Base-by-base conservation (phyloP, 1,140 invertebrate genomes). In the Oncopodura yosiiana region DNA sequence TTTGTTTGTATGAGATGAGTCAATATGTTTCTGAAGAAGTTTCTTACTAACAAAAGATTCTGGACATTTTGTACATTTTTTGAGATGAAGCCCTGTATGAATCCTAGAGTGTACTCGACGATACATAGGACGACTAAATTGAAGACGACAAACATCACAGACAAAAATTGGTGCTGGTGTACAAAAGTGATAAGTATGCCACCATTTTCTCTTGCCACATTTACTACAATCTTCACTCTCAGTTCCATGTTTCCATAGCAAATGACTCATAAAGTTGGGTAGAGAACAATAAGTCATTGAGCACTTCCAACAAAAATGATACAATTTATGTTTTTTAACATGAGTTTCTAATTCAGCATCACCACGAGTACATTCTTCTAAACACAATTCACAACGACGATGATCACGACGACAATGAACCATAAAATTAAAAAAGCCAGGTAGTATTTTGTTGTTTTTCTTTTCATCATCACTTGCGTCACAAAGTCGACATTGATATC, bases 161-260 rank as follows among this genome's bases (percentile, higher is more conserved):
- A 74, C 71, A 69, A 88, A 89, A 24, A 77, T 71, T 14, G 75
- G 72, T 4, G 86, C 83, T 18, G 86, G 86, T 54, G 83, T 78
- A 67, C 87, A 91, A 66, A 89, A 90, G 66, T 91, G 87, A 72
- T 89, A 91, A 9, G 88, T 82, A 69, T 89, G 85, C 0, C 84
- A 84, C 87, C 87, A 90, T 62, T 87, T 87, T 66, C 89, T 89
- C 60, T 88, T 83, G 3, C 87, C 67, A 70, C 87, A 91, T 65
- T 78, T 81, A 69, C 87, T 87, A 68, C 87, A 91, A 3, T 82
- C 69, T 2, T 85, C 80, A 72, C 86, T 87, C 67, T 89, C 86
- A 3, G 86, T 89, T 12, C 86, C 86, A 68, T 91, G 86, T 68
- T 91, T 90, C 87, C 86, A 91, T 67, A 87, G 88, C 34, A 89